These are phyloP conservation scores for Halcyon malimbica DNA, from an alignment of 2,113 vertebrate species.

Conservation along the genomic window DNA sequence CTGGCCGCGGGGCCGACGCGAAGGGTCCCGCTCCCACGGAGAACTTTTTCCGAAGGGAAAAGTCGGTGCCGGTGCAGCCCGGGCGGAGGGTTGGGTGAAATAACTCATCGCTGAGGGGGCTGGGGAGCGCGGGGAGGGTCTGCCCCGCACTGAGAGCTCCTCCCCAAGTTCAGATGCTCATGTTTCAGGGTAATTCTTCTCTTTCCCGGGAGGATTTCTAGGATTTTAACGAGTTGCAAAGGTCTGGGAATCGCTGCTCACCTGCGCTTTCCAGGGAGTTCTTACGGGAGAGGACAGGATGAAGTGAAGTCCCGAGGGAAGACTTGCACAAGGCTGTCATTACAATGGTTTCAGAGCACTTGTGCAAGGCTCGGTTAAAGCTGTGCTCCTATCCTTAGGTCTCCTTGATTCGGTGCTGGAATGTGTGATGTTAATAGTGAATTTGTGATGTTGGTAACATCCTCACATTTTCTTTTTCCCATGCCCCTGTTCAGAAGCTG, in stretches of 20 bases:
- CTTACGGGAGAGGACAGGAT: background rate
- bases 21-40: background rate
- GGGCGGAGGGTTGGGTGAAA: background rate
- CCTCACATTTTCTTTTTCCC: background rate
- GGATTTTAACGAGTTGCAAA: background rate
- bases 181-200: background rate
- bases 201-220: background rate
- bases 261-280: background rate
- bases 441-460: no score
- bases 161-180: background rate
- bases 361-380: background rate
- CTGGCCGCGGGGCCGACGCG: background rate
- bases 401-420: background rate
- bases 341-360: background rate
- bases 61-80: background rate
- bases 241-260: background rate
- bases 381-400: accelerated
- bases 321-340: background rate
- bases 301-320: background rate
- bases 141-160: background rate
- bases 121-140: background rate
- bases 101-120: background rate
- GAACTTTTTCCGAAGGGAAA: background rate
- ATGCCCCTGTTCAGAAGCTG: accelerated
- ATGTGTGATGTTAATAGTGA: no score